Evolutionary conservation across 2,797 vertebrate genomes (phyloP), one percentile per base, ranked within the genome.

Genomic region (Pteropus rufus): DNA sequence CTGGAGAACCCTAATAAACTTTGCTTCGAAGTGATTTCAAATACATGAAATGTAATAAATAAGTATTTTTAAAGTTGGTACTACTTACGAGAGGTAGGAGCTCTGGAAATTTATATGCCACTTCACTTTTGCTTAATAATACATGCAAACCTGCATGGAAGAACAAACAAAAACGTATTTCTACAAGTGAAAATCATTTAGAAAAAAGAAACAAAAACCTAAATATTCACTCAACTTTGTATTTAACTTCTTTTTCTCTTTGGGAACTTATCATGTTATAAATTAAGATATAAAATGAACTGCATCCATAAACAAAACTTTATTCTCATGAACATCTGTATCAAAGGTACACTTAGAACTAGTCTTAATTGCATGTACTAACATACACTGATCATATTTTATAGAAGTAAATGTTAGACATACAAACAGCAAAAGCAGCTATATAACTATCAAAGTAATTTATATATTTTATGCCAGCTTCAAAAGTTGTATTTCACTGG

Each of bases 51-150:
- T 10, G 39, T 24, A 92, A 72, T 29, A 85, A 84, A 49, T 4
- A 92, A 24, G 3, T 10, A 88, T 39, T 75, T 95, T 93, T 96
- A 95, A 89, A 89, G 75, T 94, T 91, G 54, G 49, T 15, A 89
- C 70, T 96, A 98, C 99, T 98, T 97, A 99, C 99, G 98, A 99
- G 98, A 34, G 99, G 99, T 29, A 99, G 99, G 93, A 99, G 99
- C 95, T 99, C 99, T 83, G 99, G 99, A 98, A 99, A 99, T 82
- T 99, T 99, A 97, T 99, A 99, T 0, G 99, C 99, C 93, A 99
- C 99, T 98, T 99, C 99, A 41, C 98, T 99, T 98, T 99, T 99
- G 98, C 99, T 99, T 97, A 99, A 98, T 92, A 99, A 99, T 87
- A 99, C 99, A 94, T 99, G 99, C 92, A 99, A 99, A 94, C 99